Conservation (phyloP, 2,888 invertebrate genomes). For the Sthenelais limicola region DNA sequence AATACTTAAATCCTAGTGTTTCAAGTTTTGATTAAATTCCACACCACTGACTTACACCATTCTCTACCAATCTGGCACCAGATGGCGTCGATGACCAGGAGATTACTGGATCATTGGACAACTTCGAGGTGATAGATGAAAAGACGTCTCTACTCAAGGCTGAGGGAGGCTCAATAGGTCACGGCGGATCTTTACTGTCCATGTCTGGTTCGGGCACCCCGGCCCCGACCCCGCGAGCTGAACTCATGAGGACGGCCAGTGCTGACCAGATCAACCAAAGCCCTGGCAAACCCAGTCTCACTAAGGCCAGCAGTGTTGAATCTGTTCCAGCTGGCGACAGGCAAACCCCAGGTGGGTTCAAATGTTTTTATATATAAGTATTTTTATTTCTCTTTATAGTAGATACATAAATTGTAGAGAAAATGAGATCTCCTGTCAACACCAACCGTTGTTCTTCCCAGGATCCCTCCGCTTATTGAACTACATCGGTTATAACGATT, state of each 20-base stretch:
- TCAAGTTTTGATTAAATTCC: too few relatives aligned
- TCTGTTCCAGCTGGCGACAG: constrained; percentile 4
- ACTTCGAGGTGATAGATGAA: constrained; percentile 82
- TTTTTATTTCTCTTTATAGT: too few relatives aligned
- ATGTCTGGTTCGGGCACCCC: constrained; percentile 30
- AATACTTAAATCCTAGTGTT: too few relatives aligned
- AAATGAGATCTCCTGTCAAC: too few relatives aligned
- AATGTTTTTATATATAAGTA: too few relatives aligned
- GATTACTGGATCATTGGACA: constrained; percentile 59
- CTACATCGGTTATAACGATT: too few relatives aligned
- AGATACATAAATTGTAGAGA: too few relatives aligned
- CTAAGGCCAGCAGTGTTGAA: constrained; percentile 30
- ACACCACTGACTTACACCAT: not conserved
- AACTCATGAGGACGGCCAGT: constrained; percentile 29
- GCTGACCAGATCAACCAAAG: constrained; percentile 29
- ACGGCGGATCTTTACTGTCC: constrained; percentile 48
- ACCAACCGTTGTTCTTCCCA: too few relatives aligned
- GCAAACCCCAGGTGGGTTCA: too few relatives aligned
- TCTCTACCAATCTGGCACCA: not conserved
- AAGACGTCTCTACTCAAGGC: constrained; percentile 80
- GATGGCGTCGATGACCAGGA: constrained; percentile 45
- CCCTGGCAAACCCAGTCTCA: not conserved
- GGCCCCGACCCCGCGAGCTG: not conserved
- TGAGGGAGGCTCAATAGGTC: constrained; percentile 69
- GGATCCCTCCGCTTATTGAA: too few relatives aligned